Conservation (phyloP, 37 sponge, comb jelly and placozoan genomes). For the Crambe crambe region DNA sequence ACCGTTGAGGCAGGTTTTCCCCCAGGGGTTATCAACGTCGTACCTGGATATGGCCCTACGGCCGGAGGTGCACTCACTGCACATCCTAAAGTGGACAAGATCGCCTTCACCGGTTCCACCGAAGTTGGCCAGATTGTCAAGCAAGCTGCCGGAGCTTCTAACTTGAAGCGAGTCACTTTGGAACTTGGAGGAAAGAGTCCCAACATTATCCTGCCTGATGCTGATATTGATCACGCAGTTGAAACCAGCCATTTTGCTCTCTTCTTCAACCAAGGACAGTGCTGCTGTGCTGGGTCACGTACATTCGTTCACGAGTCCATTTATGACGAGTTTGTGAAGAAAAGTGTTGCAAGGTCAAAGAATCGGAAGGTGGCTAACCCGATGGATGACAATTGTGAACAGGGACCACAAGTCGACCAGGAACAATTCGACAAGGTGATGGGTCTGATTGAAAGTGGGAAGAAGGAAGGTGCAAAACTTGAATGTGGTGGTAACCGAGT, state of each 20-base stretch:
- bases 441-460: slow-evolving; percentile 91
- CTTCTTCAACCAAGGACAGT: slow-evolving; percentile 98
- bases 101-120: slow-evolving; percentile 98
- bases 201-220: slow-evolving; percentile 93
- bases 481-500: slow-evolving; percentile 91
- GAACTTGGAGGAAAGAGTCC: slow-evolving; percentile 99
- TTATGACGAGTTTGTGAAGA: slow-evolving; percentile 96
- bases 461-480: slow-evolving; percentile 95
- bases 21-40: slow-evolving; percentile 94
- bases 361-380: slow-evolving; percentile 84
- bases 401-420: slow-evolving; percentile 97
- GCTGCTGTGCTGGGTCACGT: slow-evolving; percentile 98
- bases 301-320: slow-evolving; percentile 90
- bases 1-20: slow-evolving; percentile 95
- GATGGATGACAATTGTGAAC: slow-evolving; percentile 67
- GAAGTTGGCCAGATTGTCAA: slow-evolving; percentile 94
- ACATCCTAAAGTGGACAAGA: slow-evolving; percentile 92
- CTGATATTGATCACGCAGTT: slow-evolving; percentile 93
- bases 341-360: slow-evolving; percentile 79
- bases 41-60: slow-evolving; percentile 96
- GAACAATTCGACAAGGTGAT: slow-evolving; percentile 96
- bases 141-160: slow-evolving; percentile 91
- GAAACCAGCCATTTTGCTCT: slow-evolving; percentile 90
- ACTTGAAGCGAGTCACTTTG: slow-evolving; percentile 94
- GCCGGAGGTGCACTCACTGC: slow-evolving; percentile 93